phyloP scores from a whole-genome alignment of 64 coral and sea anemone species.

The Stichodactyla helianthus region DNA sequence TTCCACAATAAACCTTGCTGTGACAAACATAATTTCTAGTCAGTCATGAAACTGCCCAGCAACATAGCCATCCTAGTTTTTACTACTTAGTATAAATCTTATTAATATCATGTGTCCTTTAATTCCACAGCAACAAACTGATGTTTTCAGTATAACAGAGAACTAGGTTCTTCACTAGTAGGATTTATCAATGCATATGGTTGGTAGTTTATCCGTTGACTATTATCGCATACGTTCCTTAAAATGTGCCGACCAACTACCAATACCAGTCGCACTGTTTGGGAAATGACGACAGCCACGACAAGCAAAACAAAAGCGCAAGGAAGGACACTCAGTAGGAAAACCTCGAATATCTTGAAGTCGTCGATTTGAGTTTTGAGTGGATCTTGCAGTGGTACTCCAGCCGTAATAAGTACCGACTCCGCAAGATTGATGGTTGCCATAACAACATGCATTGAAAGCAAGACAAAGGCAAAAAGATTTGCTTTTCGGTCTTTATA shows the following conservation, averaged over 20 bases:
- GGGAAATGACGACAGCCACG: slow-evolving; percentile 32
- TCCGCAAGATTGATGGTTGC: slow-evolving; percentile 43
- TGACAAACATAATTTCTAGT: too few species aligned
- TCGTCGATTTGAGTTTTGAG: neutral
- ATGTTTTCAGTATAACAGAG: neutral
- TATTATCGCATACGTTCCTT: neutral
- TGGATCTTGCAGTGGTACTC: slow-evolving; percentile 25
- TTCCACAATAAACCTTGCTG: too few species aligned
- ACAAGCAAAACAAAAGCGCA: slow-evolving; percentile 8
- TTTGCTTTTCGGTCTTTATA: slow-evolving; percentile 54
- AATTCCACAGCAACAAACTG: neutral
- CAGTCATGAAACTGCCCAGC: too few species aligned
- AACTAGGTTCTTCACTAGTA: neutral
- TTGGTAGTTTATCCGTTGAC: neutral
- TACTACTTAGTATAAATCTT: too few species aligned
- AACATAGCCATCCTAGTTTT: too few species aligned
- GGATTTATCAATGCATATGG: neutral
- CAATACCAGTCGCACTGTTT: slow-evolving; percentile 27
- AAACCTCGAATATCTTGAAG: slow-evolving; percentile 39
- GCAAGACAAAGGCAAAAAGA: slow-evolving; percentile 39
- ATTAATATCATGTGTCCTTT: neutral
- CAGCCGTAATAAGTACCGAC: slow-evolving; percentile 39
- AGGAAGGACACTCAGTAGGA: slow-evolving; percentile 36
- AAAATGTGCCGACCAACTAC: neutral
- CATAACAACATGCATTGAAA: slow-evolving; percentile 42